Evolutionary conservation across 1,140 invertebrate genomes (phyloP), one percentile per base, ranked within the genome.

Genomic region (Acyrthosiphon pisum): DNA sequence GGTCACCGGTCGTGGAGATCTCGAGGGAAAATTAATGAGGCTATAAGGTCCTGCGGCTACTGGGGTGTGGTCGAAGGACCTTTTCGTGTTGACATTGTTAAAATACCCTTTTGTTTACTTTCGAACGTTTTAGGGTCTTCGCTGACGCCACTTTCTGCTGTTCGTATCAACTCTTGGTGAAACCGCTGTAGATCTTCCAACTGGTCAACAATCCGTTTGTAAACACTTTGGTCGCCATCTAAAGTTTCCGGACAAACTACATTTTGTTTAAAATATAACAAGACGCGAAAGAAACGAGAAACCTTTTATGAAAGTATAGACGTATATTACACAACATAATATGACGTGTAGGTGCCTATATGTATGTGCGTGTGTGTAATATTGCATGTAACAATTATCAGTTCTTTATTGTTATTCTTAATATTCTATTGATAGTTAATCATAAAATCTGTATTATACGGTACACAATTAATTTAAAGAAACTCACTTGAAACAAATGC

Each of bases 41-140:
- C 88, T 37, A 56, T 89, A 89, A 56, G 35, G 48, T 41, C 20
- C 35, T 56, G n/a, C 23, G 50, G 35, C 35, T 41, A 89, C 48
- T 50, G 46, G 46, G 18, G 50, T 37, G 35, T 56, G 50, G 88
- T 30, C 35, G 50, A 9, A 41, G 35, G n/a, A 56, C 88, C 50
- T 56, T 37, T 26, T 56, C 53, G 50, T 56, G 88, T 89, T 53
- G 35, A 89, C 88, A 89, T 56, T 89, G 50, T 89, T 53, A 89
- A 89, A 89, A 89, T 56, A 89, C 35, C 50, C 50, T 89, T 53
- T 89, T 89, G 50, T 89, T 89, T 89, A 89, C 88, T 89, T 89
- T 89, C n/a, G n/a, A 37, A 89, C 50, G 48, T 89, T 56, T 89
- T 89, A 89, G 50, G 23, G 88, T 89, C 50, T 56, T 56, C 22